Percentiles rank a stretch among this genome's conserved stretches.
These are phyloP conservation scores for Lutraria lutraria DNA, from an alignment of 2,888 invertebrate genomes.

Conservation along the genomic window DNA sequence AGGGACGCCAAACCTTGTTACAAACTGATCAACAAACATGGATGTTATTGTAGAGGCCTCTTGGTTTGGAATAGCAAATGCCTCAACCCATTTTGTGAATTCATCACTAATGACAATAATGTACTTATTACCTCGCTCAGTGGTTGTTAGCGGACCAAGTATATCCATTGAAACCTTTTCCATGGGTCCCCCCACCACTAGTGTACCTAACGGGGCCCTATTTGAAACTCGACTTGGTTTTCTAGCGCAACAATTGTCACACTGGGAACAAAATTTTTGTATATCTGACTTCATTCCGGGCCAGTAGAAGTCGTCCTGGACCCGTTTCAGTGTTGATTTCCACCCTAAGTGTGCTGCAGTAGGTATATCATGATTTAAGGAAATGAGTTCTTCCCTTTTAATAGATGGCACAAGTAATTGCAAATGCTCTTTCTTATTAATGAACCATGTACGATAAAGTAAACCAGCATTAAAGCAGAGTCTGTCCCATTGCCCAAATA, in stretches of 20 bases:
- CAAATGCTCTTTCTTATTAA: too few relatives aligned
- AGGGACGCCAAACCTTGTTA: constrained; percentile 43
- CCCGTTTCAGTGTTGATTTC: constrained; percentile 18
- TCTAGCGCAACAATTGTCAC: constrained; percentile 36
- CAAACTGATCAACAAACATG: constrained; percentile 31
- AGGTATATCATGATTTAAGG: constrained; percentile 30
- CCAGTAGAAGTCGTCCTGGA: constrained; percentile 10
- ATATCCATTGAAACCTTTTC: constrained; percentile 43
- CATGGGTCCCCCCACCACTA: constrained; percentile 24
- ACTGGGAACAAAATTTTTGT: constrained; percentile 18
- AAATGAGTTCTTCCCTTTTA: constrained; percentile 29
- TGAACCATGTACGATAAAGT: too few relatives aligned
- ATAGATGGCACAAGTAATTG: constrained; percentile 38
- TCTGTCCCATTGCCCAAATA: too few relatives aligned
- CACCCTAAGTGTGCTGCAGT: constrained; percentile 38
- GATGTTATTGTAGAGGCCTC: constrained; percentile 36
- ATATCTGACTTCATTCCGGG: constrained; percentile 24
- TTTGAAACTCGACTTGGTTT: not conserved
- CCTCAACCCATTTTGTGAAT: constrained; percentile 51
- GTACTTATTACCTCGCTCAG: constrained; percentile 32
- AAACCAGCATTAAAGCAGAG: too few relatives aligned
- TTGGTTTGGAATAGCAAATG: constrained; percentile 29
- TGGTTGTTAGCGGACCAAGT: constrained; percentile 36
- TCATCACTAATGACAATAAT: constrained; percentile 42
- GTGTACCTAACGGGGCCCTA: constrained; percentile 37